Evolutionary conservation across 2,888 invertebrate species (phyloP), one percentile per base, ranked within the genome.

Genomic region (Cremastobaeus sp.): DNA sequence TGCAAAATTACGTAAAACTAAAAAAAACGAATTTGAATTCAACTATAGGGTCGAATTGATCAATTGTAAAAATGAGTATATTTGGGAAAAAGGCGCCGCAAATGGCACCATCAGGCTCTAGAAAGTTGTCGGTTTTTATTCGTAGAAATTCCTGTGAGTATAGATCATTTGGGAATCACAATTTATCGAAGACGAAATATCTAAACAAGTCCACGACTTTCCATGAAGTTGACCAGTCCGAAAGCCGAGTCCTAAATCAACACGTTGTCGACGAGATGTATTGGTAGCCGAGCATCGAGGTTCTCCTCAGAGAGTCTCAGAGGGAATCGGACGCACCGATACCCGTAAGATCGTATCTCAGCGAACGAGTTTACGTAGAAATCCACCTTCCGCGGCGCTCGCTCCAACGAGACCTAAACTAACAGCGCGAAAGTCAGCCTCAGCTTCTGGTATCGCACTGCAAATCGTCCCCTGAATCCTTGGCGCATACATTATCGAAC

Each of bases 371-470:
- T 84, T 84, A 84, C 84, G 84, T 84, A 83, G 84, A 85, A 84
- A 83, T 82, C 77, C 81, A 80, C 80, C 80, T 83, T 79, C 66
- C 71, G 65, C 39, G 70, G 74, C 50, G 64, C 50, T 48, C 66
- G 37, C 45, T 41, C 18, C 45, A 62, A 73, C 68, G 54, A 69
- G 65, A 60, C 65, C 70, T 68, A 54, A 59, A 66, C 70, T 74
- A 74, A 65, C 72, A 57, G 76, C 73, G 71, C 74, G 68, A 72
- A 48, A 70, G 62, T 68, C 70, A 59, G 66, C 41, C 77, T 77
- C 70, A 79, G 81, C 80, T 80, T 76, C 83, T 81, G 85, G 84
- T 86, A 86, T 86, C 86, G 86, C 85, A 83, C 86, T 82, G 79
- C 81, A 83, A 85, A 86, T 85, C 86, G 83, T 82, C 81, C 82